phyloP scores from a whole-genome alignment of 2,888 invertebrate species.

The Drosophila multiciliata region DNA sequence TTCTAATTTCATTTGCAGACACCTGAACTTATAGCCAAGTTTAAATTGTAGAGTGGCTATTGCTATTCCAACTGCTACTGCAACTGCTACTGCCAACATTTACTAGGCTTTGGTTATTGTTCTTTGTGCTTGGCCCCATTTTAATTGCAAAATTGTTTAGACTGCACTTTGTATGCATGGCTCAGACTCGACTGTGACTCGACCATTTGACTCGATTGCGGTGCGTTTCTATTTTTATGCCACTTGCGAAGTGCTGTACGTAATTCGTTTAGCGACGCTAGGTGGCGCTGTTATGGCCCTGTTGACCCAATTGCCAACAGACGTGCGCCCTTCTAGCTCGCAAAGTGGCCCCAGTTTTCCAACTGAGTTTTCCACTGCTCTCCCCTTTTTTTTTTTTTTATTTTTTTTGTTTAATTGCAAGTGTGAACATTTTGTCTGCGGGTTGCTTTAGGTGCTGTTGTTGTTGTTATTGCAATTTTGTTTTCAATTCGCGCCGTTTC shows the following conservation, averaged over 20 bases:
- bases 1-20: constrained; percentile 66
- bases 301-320: constrained; percentile 73
- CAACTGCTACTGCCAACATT: constrained; percentile 28
- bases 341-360: constrained; percentile 35
- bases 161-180: constrained; percentile 75
- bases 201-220: constrained; percentile 23
- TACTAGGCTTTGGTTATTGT: constrained; percentile 38
- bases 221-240: constrained; percentile 70
- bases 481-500: constrained; percentile 10
- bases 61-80: not conserved
- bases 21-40: constrained; percentile 41
- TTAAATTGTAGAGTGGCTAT: not conserved
- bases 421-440: constrained; percentile 69
- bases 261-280: constrained; percentile 78
- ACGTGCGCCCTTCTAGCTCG: constrained; percentile 38
- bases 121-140: constrained; percentile 62
- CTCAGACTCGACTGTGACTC: constrained; percentile 29
- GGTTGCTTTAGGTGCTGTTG: constrained; percentile 26
- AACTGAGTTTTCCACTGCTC: constrained; percentile 5
- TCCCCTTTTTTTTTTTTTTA: not conserved
- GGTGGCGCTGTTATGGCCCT: constrained; percentile 68
- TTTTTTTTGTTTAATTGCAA: constrained; percentile 62
- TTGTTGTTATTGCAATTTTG: constrained; percentile 16
- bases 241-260: constrained; percentile 54
- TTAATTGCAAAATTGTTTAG: constrained; percentile 72